Percentiles rank a stretch among this genome's conserved stretches.
These are phyloP conservation scores for Aphodius sticticus DNA, from an alignment of 2,888 invertebrate species.

Conservation along the genomic window DNA sequence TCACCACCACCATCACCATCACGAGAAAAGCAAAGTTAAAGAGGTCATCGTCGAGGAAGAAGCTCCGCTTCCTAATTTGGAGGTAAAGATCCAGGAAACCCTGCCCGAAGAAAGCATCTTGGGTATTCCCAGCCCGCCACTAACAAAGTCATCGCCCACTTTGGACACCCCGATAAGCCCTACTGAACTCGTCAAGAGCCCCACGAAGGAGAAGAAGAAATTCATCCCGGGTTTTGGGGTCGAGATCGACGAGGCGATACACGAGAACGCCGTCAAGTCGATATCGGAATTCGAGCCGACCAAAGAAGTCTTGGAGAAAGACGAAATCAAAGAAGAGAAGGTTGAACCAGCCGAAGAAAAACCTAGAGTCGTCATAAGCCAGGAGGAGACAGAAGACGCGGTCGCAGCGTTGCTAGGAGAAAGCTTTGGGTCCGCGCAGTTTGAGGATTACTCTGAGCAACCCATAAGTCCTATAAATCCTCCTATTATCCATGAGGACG, in stretches of 20 bases:
- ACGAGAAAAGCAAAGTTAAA: conserved; percentile 63
- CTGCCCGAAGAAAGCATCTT: conserved; percentile 71
- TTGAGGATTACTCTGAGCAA: conserved; percentile 66
- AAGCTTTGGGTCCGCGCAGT: conserved; percentile 76
- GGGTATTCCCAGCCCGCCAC: conserved; percentile 67
- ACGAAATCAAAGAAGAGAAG: conserved; percentile 53
- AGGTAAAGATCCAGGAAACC: conserved; percentile 53
- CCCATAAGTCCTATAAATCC: conserved; percentile 59
- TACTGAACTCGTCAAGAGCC: conserved; percentile 37
- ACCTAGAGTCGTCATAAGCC: conserved; percentile 83
- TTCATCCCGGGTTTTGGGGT: conserved; percentile 73
- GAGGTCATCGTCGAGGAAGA: conserved; percentile 48
- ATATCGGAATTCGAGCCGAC: conserved; percentile 69
- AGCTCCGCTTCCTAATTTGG: conserved; percentile 12
- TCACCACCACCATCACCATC: conserved; percentile 70
- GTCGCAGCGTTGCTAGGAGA: conserved; percentile 88
- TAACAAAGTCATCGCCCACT: conserved; percentile 56
- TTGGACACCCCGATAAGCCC: conserved; percentile 50
- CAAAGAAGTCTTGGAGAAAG: conserved; percentile 44
- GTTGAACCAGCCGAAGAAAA: conserved; percentile 69
- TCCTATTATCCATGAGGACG: conserved; percentile 70
- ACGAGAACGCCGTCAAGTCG: conserved; percentile 83
- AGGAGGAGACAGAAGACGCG: conserved; percentile 92
- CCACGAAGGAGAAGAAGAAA: conserved; percentile 63
- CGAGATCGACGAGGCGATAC: conserved; percentile 73